phyloP scores from a whole-genome alignment of 1,140 invertebrate species.

The Yoshiicerus persimilis region DNA sequence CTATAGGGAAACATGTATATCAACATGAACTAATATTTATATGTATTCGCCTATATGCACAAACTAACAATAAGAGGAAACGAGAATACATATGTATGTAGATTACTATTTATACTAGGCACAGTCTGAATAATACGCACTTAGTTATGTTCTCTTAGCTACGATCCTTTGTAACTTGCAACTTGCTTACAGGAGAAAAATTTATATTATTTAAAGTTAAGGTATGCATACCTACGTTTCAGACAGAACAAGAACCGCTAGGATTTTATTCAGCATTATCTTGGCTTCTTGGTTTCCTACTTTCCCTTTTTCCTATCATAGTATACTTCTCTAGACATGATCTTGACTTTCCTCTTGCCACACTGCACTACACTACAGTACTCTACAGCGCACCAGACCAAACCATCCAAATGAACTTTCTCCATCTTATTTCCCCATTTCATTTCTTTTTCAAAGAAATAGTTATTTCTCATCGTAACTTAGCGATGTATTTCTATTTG shows the following conservation, averaged over 20 bases:
- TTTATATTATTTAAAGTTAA: neutral
- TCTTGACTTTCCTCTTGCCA: neutral
- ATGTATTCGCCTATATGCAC: neutral
- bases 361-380: too few species aligned
- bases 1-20: neutral
- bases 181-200: neutral
- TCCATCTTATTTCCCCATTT: neutral
- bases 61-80: neutral
- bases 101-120: neutral
- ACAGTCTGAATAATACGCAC: neutral
- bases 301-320: neutral
- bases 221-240: neutral
- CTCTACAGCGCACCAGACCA: too few species aligned
- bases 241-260: neutral
- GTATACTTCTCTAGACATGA: neutral
- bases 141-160: neutral
- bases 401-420: neutral
- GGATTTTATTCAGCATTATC: neutral
- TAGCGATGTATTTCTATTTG: neutral
- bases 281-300: neutral
- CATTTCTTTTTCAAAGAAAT: neutral
- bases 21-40: neutral
- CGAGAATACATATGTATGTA: neutral
- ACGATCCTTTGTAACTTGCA: neutral
- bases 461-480: slow-evolving; percentile 10